Evolutionary conservation across 2,888 invertebrate genomes (phyloP).

Genomic region (Hydraecia micacea): DNA sequence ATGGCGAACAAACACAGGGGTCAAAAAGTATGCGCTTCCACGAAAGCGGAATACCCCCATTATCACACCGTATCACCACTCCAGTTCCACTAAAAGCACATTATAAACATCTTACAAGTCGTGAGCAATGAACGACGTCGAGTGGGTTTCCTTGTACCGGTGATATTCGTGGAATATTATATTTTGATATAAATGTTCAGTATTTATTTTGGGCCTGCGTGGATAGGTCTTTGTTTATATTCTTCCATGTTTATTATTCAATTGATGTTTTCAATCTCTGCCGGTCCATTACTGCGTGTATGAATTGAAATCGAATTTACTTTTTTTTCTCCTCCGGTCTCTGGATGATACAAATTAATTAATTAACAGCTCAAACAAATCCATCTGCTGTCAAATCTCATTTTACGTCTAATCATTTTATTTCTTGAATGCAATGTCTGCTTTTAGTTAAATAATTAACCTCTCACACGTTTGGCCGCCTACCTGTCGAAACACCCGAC

Average conservation of each 20-base stretch:
- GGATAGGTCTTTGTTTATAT: neutral
- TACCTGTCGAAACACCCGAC: too few relatives aligned
- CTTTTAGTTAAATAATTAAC: neutral
- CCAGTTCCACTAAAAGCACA: conserved; percentile 18
- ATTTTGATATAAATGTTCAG: conserved; percentile 25
- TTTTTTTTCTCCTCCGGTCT: too few relatives aligned
- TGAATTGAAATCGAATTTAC: neutral
- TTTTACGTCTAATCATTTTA: too few relatives aligned
- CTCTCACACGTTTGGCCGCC: too few relatives aligned
- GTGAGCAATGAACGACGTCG: conserved; percentile 30
- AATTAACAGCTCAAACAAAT: too few relatives aligned
- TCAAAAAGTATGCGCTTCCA: neutral
- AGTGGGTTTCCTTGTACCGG: conserved; percentile 52
- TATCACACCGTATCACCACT: neutral
- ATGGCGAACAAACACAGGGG: too few relatives aligned
- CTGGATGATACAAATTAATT: too few relatives aligned
- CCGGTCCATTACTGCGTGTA: neutral
- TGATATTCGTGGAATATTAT: conserved; percentile 21
- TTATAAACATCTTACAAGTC: conserved; percentile 29
- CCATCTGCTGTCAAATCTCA: too few relatives aligned
- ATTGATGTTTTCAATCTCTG: neutral
- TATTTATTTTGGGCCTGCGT: conserved; percentile 3
- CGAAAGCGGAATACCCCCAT: neutral
- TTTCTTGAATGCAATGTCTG: too few relatives aligned
- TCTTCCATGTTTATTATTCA: neutral